phyloP scores from a whole-genome alignment of 1,140 invertebrate genomes.

The Himalopsyche phryganea region DNA sequence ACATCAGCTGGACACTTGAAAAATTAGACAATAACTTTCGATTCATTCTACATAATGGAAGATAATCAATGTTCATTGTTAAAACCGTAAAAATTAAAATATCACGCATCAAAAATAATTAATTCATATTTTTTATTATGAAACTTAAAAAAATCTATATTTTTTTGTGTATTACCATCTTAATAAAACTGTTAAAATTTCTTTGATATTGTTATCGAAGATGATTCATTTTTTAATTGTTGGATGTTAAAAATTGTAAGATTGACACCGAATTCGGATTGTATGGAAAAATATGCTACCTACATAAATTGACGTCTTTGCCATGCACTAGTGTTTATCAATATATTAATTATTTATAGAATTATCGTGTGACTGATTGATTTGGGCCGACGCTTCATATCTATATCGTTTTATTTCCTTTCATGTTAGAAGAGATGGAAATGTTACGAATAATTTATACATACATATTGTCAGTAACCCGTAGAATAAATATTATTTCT shows the following conservation, averaged over 20 bases:
- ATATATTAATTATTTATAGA: background rate
- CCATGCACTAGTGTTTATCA: background rate
- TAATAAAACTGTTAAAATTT: too few species aligned
- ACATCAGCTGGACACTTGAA: too few species aligned
- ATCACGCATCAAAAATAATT: too few species aligned
- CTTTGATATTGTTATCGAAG: too few species aligned
- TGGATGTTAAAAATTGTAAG: background rate
- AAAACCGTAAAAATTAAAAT: too few species aligned
- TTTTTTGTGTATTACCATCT: too few species aligned
- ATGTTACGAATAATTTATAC: slow-evolving; percentile 5
- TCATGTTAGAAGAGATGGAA: background rate
- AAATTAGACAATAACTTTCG: too few species aligned
- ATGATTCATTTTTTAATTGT: too few species aligned
- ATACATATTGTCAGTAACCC: slow-evolving; percentile 15
- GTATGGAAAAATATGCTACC: background rate
- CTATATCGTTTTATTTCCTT: background rate
- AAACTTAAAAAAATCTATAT: too few species aligned
- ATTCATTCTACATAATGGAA: too few species aligned
- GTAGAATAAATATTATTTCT: slow-evolving; percentile 24
- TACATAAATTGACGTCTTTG: background rate
- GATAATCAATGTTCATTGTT: too few species aligned
- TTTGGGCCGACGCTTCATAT: background rate
- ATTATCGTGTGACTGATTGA: background rate
- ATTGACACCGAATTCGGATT: background rate
- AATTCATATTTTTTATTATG: too few species aligned